Evolutionary conservation across 2,888 invertebrate genomes (phyloP), one percentile per base, ranked within the genome.

Genomic region (Orchestes rusci): DNA sequence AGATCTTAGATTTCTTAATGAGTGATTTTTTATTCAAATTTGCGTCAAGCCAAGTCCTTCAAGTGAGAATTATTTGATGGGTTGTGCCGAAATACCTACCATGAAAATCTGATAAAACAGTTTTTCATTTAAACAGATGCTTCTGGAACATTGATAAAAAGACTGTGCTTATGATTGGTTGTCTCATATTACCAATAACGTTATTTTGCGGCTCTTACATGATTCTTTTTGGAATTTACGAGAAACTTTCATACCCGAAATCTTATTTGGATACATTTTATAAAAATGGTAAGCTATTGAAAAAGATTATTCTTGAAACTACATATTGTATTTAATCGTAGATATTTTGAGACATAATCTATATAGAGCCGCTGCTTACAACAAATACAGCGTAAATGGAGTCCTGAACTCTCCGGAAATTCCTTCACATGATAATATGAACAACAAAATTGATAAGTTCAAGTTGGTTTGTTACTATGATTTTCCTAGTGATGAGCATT

Each of bases 401-500:
- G 43, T 41, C 29, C 48, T 43, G 10, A 57, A 52, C 8, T 48
- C 41, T 30, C 44, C 45, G 13, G 52, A 54, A 15, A 49, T 55
- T n/a, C 44, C 46, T 7, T 44, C 48, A 33, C 53, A 32, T 30
- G 15, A 19, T 8, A 4, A 18, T n/a, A 2, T 17, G n/a, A 28
- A 38, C 16, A 38, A 16, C 13, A 45, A 39, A 33, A 19, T 46
- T 3, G 40, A 41, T n/a, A 33, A 35, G 20, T 53, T 50, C 30
- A 60, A 54, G 52, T 53, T 79, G 41, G 76, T 83, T 8, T 88
- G 87, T 60, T 88, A 88, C 67, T 87, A 84, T 66, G 74, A 75
- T 52, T 71, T 77, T 48, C 77, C 80, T 3, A 23, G 33, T 33
- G 52, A 45, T 27, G 32, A 17, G 17, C 36, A 52, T 10, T 46